Conservation (phyloP, 2,797 vertebrate genomes). For the Girardinus metallicus region DNA sequence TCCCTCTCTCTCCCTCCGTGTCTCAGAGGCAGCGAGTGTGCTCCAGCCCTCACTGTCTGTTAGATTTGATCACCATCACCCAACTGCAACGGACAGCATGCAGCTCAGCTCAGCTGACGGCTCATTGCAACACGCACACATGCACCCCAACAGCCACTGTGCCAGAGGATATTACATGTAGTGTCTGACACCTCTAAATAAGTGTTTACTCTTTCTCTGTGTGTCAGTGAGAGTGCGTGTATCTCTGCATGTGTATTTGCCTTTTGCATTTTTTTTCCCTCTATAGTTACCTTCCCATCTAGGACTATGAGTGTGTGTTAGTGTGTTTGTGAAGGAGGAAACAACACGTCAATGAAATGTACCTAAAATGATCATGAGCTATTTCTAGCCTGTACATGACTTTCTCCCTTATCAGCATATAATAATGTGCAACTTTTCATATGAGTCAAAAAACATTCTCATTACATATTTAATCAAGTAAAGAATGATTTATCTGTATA, state of each 20-base stretch:
- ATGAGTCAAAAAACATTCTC: conserved; percentile 51
- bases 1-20: conserved; percentile 37
- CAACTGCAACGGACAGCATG: conserved; percentile 72
- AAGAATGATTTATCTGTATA: conserved; percentile 47
- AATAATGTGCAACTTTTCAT: conserved; percentile 51
- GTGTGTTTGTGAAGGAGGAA: conserved; percentile 27
- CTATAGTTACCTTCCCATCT: conserved; percentile 16
- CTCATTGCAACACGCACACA: conserved; percentile 56
- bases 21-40: conserved; percentile 70
- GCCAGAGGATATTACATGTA: conserved; percentile 76
- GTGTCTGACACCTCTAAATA: conserved; percentile 80
- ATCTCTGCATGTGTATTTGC: conserved; percentile 35
- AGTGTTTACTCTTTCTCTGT: conserved; percentile 71
- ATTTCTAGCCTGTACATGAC: conserved; percentile 39
- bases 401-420: conserved; percentile 54
- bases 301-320: conserved; percentile 19
- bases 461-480: conserved; percentile 34
- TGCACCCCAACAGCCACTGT: conserved; percentile 53
- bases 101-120: conserved; percentile 67
- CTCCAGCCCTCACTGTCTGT: conserved; percentile 75
- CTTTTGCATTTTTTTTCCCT: conserved; percentile 22
- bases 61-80: conserved; percentile 80
- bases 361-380: conserved; percentile 58
- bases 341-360: conserved; percentile 52
- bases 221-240: conserved; percentile 32